A percentile compares a stretch with the other conserved stretches of the same genome.
These are phyloP conservation scores for Eupithecia abbreviata DNA, from an alignment of 2,888 invertebrate species.

Conservation along the genomic window DNA sequence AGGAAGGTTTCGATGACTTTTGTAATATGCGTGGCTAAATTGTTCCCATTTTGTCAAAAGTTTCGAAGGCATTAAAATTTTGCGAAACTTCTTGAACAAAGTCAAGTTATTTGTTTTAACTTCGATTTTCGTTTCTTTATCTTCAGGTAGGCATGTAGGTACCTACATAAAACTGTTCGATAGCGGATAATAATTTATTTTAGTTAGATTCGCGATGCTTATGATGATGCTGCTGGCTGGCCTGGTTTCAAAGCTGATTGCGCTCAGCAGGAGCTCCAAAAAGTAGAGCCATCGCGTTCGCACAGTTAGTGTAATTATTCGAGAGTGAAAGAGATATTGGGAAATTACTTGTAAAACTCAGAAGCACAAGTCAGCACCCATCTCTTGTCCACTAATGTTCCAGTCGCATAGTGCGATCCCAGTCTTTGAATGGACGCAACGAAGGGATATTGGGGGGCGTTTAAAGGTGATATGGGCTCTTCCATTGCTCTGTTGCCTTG, in stretches of 20 bases:
- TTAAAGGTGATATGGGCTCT: conserved; percentile 41
- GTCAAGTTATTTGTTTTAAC: not conserved
- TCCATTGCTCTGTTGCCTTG: conserved; percentile 42
- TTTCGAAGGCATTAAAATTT: not conserved
- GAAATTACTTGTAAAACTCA: conserved; percentile 67
- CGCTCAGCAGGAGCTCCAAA: not conserved
- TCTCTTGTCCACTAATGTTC: conserved; percentile 63
- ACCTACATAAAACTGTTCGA: not conserved
- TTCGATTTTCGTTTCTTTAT: not conserved
- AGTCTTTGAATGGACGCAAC: conserved; percentile 70
- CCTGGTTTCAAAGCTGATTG: conserved; percentile 1
- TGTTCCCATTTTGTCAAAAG: not conserved
- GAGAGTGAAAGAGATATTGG: conserved; percentile 23
- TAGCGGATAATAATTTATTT: not conserved
- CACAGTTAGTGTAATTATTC: not conserved
- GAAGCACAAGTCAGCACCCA: conserved; percentile 70
- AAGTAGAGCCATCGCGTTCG: conserved; percentile 25
- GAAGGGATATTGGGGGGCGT: conserved; percentile 60
- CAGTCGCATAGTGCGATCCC: conserved; percentile 68
- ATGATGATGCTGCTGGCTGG: conserved; percentile 3
- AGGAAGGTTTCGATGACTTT: conserved; percentile 28
- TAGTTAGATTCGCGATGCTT: not conserved
- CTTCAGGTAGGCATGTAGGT: not conserved
- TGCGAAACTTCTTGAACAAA: not conserved
- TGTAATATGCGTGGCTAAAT: not conserved